Conservation (phyloP, 2,797 vertebrate genomes). For the Petrocephalus sullivani region DNA sequence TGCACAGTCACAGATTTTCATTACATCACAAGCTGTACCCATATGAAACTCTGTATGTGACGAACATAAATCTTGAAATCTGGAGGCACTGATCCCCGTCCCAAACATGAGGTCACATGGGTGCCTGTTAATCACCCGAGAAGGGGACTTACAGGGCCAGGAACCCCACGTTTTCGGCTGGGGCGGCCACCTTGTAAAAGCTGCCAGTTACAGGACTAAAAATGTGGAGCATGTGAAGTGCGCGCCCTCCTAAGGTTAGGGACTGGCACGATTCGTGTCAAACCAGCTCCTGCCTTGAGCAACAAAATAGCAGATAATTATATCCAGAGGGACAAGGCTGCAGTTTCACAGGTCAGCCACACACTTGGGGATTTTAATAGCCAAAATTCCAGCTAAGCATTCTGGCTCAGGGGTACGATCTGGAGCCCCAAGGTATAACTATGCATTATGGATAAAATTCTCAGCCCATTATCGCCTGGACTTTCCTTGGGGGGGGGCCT, state of each 20-base stretch:
- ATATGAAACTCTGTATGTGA: neutral
- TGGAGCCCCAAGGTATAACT: neutral
- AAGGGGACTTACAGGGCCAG: neutral
- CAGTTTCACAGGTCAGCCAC: neutral
- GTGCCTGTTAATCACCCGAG: neutral
- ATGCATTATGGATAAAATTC: neutral
- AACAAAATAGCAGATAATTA: neutral
- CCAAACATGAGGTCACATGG: neutral
- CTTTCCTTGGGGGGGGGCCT: neutral
- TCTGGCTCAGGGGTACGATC: neutral
- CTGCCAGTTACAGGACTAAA: neutral
- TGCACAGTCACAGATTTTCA: neutral
- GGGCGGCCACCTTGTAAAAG: neutral
- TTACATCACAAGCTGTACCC: neutral
- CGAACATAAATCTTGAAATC: neutral
- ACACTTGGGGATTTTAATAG: slow-evolving; percentile 9
- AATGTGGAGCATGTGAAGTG: neutral
- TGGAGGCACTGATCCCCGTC: neutral
- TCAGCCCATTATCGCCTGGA: neutral
- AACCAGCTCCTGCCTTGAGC: neutral
- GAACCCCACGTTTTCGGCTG: neutral
- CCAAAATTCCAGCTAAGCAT: neutral
- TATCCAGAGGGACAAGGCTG: neutral
- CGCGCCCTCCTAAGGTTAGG: neutral
- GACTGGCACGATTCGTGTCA: neutral